Percentiles rank a stretch among this genome's conserved stretches.
Evolutionary conservation across 2,113 vertebrate species (phyloP).

Genomic region (Ochotona curzoniae): DNA sequence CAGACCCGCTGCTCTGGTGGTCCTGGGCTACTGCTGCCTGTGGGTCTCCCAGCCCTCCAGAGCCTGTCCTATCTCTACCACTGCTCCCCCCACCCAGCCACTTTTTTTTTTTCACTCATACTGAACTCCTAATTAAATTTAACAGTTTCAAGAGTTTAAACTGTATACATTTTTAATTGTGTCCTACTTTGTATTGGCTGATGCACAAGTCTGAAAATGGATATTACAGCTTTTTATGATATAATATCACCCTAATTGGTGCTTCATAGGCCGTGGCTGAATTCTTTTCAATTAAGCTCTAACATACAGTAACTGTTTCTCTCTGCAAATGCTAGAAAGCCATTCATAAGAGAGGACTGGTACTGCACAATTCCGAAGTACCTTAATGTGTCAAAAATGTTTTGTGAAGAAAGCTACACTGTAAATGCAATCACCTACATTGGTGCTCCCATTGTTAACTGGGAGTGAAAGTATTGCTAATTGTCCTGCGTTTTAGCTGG

Average conservation of each 20-base stretch:
- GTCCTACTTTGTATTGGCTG: conserved; percentile 88
- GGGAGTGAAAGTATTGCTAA: conserved; percentile 97
- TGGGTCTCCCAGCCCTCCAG: background rate
- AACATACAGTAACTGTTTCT: conserved; percentile 89
- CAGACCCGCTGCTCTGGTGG: background rate
- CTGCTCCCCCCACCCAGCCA: background rate
- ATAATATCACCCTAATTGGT: conserved; percentile 92
- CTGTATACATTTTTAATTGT: conserved; percentile 85
- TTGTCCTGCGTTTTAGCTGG: conserved; percentile 98
- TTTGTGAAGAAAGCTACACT: conserved; percentile 94
- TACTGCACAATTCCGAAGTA: conserved; percentile 90
- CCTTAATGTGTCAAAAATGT: conserved; percentile 93
- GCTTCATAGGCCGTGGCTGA: conserved; percentile 89
- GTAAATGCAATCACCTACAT: conserved; percentile 98
- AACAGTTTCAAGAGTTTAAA: conserved; percentile 80
- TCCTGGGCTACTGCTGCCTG: background rate
- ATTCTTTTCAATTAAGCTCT: conserved; percentile 91
- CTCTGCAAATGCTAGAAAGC: conserved; percentile 87
- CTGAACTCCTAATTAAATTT: conserved; percentile 82
- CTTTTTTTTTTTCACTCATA: background rate
- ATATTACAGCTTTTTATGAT: conserved; percentile 92
- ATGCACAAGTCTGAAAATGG: conserved; percentile 88
- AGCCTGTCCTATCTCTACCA: conserved; percentile 48
- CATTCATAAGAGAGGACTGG: conserved; percentile 90
- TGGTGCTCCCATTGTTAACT: conserved; percentile 95